These are phyloP conservation scores for Nephrotoma flavescens DNA, from an alignment of 2,888 invertebrate genomes.

Conservation along the genomic window DNA sequence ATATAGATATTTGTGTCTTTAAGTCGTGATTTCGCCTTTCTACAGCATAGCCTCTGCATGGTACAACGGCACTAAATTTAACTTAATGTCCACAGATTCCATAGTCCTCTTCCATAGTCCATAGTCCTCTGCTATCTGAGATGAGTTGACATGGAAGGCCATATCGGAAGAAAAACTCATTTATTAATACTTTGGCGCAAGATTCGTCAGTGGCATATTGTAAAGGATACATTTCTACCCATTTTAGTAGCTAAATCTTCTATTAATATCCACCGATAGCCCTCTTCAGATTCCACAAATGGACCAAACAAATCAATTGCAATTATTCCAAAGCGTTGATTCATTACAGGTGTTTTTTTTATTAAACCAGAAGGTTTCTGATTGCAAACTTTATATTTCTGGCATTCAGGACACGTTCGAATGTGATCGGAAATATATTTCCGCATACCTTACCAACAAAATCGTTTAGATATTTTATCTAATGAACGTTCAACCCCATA, in stretches of 20 bases:
- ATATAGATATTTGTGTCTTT: neutral
- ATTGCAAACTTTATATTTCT: no score
- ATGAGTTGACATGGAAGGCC: neutral
- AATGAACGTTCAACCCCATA: no score
- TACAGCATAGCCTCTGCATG: neutral
- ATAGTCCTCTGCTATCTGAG: neutral
- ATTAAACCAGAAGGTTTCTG: no score
- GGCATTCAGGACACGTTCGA: no score
- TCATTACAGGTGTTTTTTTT: no score
- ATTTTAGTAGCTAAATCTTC: neutral
- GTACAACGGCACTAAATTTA: neutral
- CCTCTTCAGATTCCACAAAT: no score
- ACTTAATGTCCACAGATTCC: neutral
- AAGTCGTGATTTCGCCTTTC: neutral
- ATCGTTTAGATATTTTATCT: no score
- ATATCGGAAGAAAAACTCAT: neutral
- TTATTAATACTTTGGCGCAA: neutral
- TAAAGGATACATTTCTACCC: neutral
- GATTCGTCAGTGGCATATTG: neutral
- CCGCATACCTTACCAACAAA: no score
- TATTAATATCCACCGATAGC: no score
- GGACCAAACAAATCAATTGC: no score
- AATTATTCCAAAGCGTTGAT: no score
- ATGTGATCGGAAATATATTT: no score
- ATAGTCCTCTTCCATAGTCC: neutral